Evolutionary conservation across 2,888 invertebrate genomes (phyloP).

Genomic region (Poecilus cupreus): DNA sequence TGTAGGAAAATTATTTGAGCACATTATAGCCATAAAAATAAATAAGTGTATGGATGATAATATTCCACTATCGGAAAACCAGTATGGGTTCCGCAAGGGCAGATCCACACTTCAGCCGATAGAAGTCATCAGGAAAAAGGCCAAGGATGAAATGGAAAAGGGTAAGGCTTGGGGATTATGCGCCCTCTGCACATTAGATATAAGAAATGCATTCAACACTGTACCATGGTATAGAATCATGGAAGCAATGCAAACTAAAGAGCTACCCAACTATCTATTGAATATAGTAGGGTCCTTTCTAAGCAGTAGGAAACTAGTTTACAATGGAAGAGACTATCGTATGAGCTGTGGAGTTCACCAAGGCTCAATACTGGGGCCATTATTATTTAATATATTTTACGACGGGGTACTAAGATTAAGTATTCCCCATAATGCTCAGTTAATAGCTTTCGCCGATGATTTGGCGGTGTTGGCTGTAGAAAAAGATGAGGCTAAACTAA

Average conservation of each 20-base stretch:
- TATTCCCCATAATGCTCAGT: not conserved
- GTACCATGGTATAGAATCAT: not conserved
- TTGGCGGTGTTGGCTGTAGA: not conserved
- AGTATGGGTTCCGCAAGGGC: not conserved
- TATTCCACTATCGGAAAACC: not conserved
- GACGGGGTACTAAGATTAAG: not conserved
- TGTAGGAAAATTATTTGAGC: not conserved
- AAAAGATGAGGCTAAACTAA: not conserved
- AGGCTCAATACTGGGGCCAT: not conserved
- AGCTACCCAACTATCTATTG: not conserved
- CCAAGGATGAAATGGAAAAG: not conserved
- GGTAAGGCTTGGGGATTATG: not conserved
- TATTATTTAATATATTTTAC: constrained; percentile 8
- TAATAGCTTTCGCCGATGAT: constrained; percentile 4
- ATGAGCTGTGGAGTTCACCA: constrained; percentile 28
- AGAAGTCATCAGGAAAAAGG: not conserved
- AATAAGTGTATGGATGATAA: not conserved
- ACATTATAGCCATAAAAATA: not conserved
- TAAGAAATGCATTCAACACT: constrained; percentile 12
- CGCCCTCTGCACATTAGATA: not conserved
- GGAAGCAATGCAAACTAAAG: not conserved
- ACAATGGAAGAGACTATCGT: not conserved
- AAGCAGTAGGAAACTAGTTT: not conserved
- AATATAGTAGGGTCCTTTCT: not conserved
- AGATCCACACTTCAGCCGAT: not conserved